A percentile compares a stretch with the other conserved stretches of the same genome.
Conservation (phyloP, 2,888 invertebrate species). For the Salticus scenicus region DNA sequence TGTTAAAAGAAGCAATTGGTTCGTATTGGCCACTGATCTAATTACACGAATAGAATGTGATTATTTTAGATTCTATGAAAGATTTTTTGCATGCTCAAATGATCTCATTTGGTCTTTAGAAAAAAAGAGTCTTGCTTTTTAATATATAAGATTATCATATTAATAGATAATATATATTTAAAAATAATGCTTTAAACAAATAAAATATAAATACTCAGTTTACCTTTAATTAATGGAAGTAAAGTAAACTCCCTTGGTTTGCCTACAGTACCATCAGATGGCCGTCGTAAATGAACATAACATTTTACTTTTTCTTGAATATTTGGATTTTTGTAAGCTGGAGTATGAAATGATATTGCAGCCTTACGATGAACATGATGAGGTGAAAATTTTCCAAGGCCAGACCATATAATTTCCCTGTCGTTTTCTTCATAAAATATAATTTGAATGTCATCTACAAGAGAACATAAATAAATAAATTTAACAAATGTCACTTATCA, state of each 20-base stretch:
- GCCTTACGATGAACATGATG: conserved; percentile 92
- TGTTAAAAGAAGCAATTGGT: too few relatives aligned
- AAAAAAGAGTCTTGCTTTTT: too few relatives aligned
- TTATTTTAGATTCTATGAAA: too few relatives aligned
- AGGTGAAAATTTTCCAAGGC: conserved; percentile 87
- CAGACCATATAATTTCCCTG: conserved; percentile 86
- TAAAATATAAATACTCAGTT: not conserved
- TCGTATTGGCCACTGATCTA: too few relatives aligned
- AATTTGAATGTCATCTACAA: conserved; percentile 88
- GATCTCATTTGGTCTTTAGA: too few relatives aligned
- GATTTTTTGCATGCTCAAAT: too few relatives aligned
- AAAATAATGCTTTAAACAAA: too few relatives aligned
- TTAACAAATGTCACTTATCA: too few relatives aligned
- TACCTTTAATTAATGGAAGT: conserved; percentile 50
- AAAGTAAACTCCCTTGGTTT: conserved; percentile 78
- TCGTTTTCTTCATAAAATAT: conserved; percentile 88
- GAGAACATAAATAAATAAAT: too few relatives aligned
- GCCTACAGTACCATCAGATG: conserved; percentile 90
- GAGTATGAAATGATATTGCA: conserved; percentile 77
- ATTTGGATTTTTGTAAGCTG: conserved; percentile 74
- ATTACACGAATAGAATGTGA: too few relatives aligned
- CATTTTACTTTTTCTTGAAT: conserved; percentile 83
- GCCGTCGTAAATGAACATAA: conserved; percentile 87
- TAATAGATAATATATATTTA: too few relatives aligned
- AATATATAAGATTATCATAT: too few relatives aligned